phyloP scores from a whole-genome alignment of 2,888 invertebrate species.

The Labia minor region DNA sequence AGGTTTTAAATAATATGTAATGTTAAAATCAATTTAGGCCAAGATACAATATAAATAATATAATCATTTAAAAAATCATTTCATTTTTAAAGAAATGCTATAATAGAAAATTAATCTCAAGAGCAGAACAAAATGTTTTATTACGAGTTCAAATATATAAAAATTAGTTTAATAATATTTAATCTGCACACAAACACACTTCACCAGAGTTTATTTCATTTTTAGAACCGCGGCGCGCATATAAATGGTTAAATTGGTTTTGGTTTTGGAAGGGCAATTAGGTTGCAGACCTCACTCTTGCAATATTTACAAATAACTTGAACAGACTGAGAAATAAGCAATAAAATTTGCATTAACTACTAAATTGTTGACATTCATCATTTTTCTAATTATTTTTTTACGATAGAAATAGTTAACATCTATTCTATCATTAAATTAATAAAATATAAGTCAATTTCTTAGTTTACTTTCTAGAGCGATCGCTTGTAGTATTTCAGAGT shows the following conservation, averaged over 20 bases:
- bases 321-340: not conserved
- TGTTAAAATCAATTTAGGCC: not conserved
- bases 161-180: not conserved
- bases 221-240: not conserved
- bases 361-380: not conserved
- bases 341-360: not conserved
- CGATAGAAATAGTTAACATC: not conserved
- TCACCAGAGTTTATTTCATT: constrained; percentile 7
- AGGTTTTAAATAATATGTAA: not conserved
- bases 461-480: not conserved
- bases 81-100: not conserved
- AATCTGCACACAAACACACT: not conserved
- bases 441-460: not conserved
- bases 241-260: not conserved
- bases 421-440: not conserved
- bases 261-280: not conserved
- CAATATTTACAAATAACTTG: not conserved
- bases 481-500: not conserved
- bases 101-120: not conserved
- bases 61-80: not conserved
- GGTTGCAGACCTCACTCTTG: not conserved
- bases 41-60: not conserved
- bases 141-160: not conserved
- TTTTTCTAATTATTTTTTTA: not conserved
- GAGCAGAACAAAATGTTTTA: constrained; percentile 32